phyloP scores from a whole-genome alignment of 2,797 vertebrate genomes.

The Myotis daubentonii region DNA sequence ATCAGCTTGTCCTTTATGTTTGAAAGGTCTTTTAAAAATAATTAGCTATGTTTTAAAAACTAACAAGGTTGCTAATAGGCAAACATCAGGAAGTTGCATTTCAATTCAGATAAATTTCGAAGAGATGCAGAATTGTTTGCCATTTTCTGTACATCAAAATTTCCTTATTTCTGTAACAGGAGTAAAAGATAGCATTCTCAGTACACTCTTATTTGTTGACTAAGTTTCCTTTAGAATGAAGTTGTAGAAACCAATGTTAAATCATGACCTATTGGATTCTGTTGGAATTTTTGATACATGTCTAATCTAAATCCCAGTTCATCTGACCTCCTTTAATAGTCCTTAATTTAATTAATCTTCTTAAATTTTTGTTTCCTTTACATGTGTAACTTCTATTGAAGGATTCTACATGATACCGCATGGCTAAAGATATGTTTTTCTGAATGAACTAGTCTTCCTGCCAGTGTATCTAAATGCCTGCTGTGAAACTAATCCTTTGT shows the following conservation, averaged over 20 bases:
- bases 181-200: constrained; percentile 46
- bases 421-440: constrained; percentile 27
- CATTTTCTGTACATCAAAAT: constrained; percentile 44
- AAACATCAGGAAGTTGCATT: constrained; percentile 28
- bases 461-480: background rate
- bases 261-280: background rate
- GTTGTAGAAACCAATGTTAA: constrained; percentile 26
- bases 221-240: constrained; percentile 26
- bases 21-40: constrained; percentile 17
- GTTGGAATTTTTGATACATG: background rate
- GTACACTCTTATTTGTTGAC: background rate
- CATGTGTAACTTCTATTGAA: background rate
- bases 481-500: constrained; percentile 23
- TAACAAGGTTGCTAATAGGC: constrained; percentile 27
- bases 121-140: background rate
- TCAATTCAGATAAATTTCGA: constrained; percentile 56
- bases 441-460: constrained; percentile 45
- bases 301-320: background rate
- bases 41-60: background rate
- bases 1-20: background rate
- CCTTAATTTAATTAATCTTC: constrained; percentile 1
- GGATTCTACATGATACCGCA: background rate
- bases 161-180: constrained; percentile 27
- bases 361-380: constrained; percentile 12
- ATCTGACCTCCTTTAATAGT: background rate